phyloP scores from a whole-genome alignment of 2,113 vertebrate species.

The Pandion haliaetus region DNA sequence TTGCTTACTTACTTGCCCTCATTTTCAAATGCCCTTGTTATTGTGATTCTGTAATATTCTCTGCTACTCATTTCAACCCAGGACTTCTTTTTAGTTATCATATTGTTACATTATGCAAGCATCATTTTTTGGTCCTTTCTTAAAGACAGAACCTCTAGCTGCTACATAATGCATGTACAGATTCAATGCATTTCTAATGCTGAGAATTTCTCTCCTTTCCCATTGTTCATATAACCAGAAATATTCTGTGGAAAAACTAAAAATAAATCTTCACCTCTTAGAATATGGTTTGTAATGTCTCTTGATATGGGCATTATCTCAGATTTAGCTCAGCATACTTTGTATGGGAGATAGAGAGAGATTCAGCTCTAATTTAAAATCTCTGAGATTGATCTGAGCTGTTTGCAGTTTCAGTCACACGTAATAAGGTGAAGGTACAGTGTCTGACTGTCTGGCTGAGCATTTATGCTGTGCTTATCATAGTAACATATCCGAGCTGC shows the following conservation, averaged over 20 bases:
- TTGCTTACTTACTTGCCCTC: not conserved
- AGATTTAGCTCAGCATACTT: slow-evolving; percentile 14
- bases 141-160: slow-evolving; percentile 40
- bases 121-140: slow-evolving; percentile 25
- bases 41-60: slow-evolving; percentile 10
- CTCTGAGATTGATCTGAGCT: slow-evolving; percentile 53
- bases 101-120: slow-evolving; percentile 38
- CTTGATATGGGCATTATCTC: slow-evolving; percentile 27
- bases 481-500: not conserved
- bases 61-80: not conserved
- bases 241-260: slow-evolving; percentile 46
- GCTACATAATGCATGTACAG: slow-evolving; percentile 52
- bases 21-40: slow-evolving; percentile 36
- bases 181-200: slow-evolving; percentile 63
- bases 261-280: slow-evolving; percentile 40
- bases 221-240: slow-evolving; percentile 44
- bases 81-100: not conserved
- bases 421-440: slow-evolving; percentile 32
- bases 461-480: slow-evolving; percentile 11
- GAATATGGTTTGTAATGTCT: slow-evolving; percentile 26
- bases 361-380: slow-evolving; percentile 57
- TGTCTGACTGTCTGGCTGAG: slow-evolving; percentile 3
- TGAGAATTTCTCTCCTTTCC: not conserved
- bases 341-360: slow-evolving; percentile 3
- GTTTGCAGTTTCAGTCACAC: slow-evolving; percentile 25